These are phyloP conservation scores for Caenorhabditis remanei DNA, from an alignment of 1,140 invertebrate species.

Conservation along the genomic window DNA sequence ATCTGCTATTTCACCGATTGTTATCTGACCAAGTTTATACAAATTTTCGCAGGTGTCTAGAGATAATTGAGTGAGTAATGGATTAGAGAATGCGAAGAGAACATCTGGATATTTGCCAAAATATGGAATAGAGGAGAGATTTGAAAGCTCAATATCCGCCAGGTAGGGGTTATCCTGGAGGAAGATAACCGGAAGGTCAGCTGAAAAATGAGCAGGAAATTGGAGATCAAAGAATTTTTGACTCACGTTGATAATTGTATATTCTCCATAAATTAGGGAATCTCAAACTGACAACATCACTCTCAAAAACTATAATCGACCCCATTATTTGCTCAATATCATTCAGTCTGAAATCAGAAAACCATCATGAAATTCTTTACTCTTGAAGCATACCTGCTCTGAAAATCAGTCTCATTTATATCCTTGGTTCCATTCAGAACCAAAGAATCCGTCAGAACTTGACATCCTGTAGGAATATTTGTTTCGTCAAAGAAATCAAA, in stretches of 20 bases:
- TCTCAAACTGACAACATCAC: conserved; percentile 23
- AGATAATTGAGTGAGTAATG: conserved; percentile 24
- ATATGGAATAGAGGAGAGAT: conserved; percentile 34
- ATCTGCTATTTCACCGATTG: not conserved
- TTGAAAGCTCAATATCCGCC: not conserved
- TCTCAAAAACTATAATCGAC: conserved; percentile 11
- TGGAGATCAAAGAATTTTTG: not conserved
- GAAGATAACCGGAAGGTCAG: conserved; percentile 23
- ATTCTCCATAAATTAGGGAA: conserved; percentile 18
- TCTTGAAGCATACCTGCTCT: not conserved
- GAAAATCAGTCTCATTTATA: not conserved
- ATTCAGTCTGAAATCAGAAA: not conserved
- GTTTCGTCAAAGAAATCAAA: conserved; percentile 31
- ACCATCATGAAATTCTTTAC: not conserved
- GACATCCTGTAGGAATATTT: conserved; percentile 21
- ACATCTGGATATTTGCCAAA: conserved; percentile 37
- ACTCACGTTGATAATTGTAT: conserved; percentile 41
- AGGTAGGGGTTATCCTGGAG: conserved; percentile 24
- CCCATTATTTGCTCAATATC: conserved; percentile 27
- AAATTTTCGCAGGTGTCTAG: conserved; percentile 30
- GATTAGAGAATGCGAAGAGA: conserved; percentile 22
- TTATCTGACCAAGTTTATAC: conserved; percentile 7
- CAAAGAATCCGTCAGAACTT: conserved; percentile 24
- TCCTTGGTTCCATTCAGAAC: conserved; percentile 33
- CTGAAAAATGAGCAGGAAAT: not conserved